Conservation (phyloP, 2,797 vertebrate species). For the Enoplosus armatus region DNA sequence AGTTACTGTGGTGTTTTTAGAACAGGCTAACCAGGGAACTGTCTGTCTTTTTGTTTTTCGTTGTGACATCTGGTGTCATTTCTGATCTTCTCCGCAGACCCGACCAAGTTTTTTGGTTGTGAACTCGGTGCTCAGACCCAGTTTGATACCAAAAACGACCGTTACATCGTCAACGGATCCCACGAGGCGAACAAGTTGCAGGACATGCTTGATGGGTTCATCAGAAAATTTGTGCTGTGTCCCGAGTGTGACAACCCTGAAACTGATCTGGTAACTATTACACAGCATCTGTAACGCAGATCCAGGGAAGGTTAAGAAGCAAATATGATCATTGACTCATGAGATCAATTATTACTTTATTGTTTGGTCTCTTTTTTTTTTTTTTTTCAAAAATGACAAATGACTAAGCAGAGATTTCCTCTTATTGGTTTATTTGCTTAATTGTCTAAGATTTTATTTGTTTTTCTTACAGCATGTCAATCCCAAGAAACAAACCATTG, state of each 20-base stretch:
- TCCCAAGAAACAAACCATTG: constrained; percentile 99
- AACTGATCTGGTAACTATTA: constrained; percentile 95
- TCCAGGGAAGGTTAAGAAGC: not conserved
- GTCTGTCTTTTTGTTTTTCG: fast-evolving
- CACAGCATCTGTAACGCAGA: fast-evolving
- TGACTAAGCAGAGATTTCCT: not conserved
- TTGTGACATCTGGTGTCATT: not conserved
- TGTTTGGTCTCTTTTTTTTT: too few relatives aligned
- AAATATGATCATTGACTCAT: not conserved
- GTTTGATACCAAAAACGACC: constrained; percentile 99
- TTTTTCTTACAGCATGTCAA: constrained; percentile 92
- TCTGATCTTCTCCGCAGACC: constrained; percentile 85
- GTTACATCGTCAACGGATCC: constrained; percentile 99
- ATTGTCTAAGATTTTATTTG: not conserved
- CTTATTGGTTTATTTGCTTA: not conserved
- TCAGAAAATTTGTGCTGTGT: constrained; percentile 99
- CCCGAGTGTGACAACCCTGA: constrained; percentile 99
- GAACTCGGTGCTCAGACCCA: constrained; percentile 99
- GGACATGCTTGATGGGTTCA: constrained; percentile 99
- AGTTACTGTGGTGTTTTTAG: too few relatives aligned
- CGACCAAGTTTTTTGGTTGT: constrained; percentile 99
- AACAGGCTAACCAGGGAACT: not conserved
- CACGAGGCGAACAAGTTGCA: constrained; percentile 99
- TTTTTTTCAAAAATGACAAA: too few relatives aligned
- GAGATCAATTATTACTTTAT: not conserved